phyloP scores from a whole-genome alignment of 2,113 vertebrate species.

The Microtus montanus region DNA sequence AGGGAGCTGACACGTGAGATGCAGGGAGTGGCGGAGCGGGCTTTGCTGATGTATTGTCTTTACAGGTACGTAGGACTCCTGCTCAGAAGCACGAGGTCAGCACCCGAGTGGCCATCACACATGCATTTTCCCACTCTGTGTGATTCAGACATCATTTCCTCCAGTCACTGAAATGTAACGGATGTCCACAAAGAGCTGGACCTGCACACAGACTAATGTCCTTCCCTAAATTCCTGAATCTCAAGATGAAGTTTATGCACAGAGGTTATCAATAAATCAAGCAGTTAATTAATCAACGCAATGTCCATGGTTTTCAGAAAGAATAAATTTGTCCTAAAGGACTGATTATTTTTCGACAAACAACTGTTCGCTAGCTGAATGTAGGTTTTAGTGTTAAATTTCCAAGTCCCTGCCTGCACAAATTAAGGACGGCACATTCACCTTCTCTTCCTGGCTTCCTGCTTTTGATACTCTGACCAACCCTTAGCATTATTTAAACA shows the following conservation, averaged over 20 bases:
- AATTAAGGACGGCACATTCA: slow-evolving; percentile 41
- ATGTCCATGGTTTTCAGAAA: slow-evolving; percentile 45
- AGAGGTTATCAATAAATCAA: slow-evolving; percentile 56
- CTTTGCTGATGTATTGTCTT: neutral
- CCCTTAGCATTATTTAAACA: slow-evolving; percentile 60
- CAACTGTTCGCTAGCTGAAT: neutral
- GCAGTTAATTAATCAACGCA: slow-evolving; percentile 54
- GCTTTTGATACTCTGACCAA: slow-evolving; percentile 54
- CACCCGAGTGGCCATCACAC: neutral
- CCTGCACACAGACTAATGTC: neutral
- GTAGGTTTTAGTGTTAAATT: slow-evolving; percentile 33
- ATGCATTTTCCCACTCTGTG: neutral
- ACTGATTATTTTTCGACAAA: slow-evolving; percentile 27
- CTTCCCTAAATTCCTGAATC: neutral
- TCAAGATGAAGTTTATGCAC: slow-evolving; percentile 4
- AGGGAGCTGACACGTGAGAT: neutral
- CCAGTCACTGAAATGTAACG: neutral
- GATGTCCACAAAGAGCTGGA: slow-evolving; percentile 34
- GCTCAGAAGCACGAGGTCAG: neutral
- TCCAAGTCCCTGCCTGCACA: neutral
- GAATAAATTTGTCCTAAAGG: slow-evolving; percentile 39
- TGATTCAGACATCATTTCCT: slow-evolving; percentile 11
- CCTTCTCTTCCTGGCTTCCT: slow-evolving; percentile 26
- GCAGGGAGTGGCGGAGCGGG: neutral
- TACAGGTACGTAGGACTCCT: neutral